Evolutionary conservation across 2,888 invertebrate genomes (phyloP).

Genomic region (Meteorus cinctellus): DNA sequence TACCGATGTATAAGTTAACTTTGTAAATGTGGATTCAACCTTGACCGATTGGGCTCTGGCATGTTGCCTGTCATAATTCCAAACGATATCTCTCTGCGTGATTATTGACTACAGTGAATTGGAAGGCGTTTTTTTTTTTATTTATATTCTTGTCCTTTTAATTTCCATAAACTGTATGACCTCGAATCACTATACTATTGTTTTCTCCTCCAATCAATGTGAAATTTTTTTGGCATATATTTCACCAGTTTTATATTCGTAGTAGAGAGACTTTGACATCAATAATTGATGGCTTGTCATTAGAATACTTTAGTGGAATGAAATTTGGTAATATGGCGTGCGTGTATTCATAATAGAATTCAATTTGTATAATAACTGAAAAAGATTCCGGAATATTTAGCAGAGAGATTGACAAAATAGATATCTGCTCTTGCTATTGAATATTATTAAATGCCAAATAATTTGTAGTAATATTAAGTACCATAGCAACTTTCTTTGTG

Average conservation of each 20-base stretch:
- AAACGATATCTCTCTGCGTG: conserved; percentile 29
- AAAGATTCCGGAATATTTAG: too few species aligned
- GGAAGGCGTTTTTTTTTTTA: neutral
- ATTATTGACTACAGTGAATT: conserved; percentile 16
- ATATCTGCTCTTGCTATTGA: too few species aligned
- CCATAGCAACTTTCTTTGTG: neutral
- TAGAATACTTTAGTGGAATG: neutral
- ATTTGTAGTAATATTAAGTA: too few species aligned
- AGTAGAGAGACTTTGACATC: neutral
- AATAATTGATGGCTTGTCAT: neutral
- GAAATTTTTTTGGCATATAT: too few species aligned
- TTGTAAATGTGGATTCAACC: conserved; percentile 47
- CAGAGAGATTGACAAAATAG: too few species aligned
- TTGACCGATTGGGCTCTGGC: conserved; percentile 48
- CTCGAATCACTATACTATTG: neutral
- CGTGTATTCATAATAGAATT: too few species aligned
- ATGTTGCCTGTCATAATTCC: conserved; percentile 33
- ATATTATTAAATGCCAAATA: too few species aligned
- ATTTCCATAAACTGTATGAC: conserved; percentile 15
- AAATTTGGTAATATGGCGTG: neutral
- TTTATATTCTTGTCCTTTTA: neutral
- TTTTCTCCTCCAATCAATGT: too few species aligned
- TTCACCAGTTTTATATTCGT: neutral
- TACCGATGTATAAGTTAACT: neutral
- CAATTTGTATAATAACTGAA: too few species aligned